A percentile compares a stretch with the other conserved stretches of the same genome.
Conservation (phyloP, 2,113 vertebrate species). For the Furnarius figulus region DNA sequence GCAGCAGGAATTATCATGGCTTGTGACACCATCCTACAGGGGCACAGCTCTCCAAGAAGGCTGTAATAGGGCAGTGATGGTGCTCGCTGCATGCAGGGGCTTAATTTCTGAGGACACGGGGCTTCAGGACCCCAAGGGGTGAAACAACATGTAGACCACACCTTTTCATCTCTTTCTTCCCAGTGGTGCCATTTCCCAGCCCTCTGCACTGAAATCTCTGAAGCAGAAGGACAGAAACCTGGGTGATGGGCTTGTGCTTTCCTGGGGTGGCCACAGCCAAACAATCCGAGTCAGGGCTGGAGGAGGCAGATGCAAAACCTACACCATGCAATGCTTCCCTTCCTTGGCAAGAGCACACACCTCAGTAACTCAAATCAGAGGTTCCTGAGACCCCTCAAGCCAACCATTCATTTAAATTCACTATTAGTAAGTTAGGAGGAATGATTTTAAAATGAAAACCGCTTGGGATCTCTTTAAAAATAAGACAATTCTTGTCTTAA, state of each 20-base stretch:
- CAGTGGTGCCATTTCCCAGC: background rate
- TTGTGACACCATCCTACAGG: background rate
- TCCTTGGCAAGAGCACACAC: background rate
- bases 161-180: background rate
- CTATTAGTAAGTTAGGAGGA: background rate
- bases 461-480: background rate
- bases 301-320: background rate
- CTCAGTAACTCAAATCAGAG: background rate
- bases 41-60: background rate
- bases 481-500: background rate
- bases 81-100: fast-evolving
- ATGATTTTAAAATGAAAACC: background rate
- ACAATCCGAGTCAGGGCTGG: background rate
- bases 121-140: background rate
- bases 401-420: background rate
- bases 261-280: background rate
- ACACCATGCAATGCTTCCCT: fast-evolving
- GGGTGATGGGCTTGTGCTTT: background rate
- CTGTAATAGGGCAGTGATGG: background rate
- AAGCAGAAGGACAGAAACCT: background rate
- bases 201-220: background rate
- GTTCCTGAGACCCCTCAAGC: background rate
- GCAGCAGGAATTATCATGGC: background rate
- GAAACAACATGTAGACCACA: background rate
- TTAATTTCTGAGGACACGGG: background rate